Percentiles rank a stretch among this genome's conserved stretches.
Evolutionary conservation across 2,113 vertebrate genomes (phyloP).

Genomic region (cattle (Bos taurus)): ARS-UCD2.0 NC_037339.1:74394501-74395000

Average conservation of each 20-base stretch:
- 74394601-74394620: not conserved
- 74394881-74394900: not conserved
- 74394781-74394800: not conserved
- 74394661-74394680: not conserved
- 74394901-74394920: not conserved
- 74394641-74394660: not conserved
- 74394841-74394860: not conserved
- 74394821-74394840: not conserved
- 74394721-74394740: not conserved
- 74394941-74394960: not conserved
- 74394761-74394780: not conserved
- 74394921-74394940: not conserved
- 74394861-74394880: not conserved
- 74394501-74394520: not conserved
- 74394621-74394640: not conserved
- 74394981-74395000: not conserved
- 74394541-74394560: not conserved
- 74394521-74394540: not conserved
- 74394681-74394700: not conserved
- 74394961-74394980: not conserved
- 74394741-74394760: not conserved
- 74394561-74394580: not conserved
- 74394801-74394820: not conserved
- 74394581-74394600: not conserved
- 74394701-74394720: not conserved